These are phyloP conservation scores for Brachionus plicatilis DNA, from an alignment of 1,140 invertebrate genomes.

Conservation along the genomic window DNA sequence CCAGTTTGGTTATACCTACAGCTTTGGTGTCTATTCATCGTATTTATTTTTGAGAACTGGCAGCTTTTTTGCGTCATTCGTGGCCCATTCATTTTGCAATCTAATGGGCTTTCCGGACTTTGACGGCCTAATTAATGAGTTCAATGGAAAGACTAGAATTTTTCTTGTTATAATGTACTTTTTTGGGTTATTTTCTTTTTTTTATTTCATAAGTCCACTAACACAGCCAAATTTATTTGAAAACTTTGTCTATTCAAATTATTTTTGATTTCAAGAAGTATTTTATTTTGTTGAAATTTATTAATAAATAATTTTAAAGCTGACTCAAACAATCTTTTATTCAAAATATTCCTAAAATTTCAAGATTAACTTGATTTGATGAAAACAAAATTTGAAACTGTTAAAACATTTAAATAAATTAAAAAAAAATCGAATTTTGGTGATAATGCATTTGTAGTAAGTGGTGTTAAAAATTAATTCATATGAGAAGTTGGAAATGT, in stretches of 20 bases:
- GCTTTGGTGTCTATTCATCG: slow-evolving; percentile 29
- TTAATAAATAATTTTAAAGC: not conserved
- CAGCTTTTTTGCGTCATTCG: slow-evolving; percentile 14
- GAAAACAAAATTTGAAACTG: not conserved
- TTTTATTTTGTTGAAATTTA: not conserved
- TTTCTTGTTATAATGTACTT: not conserved
- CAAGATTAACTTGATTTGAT: not conserved
- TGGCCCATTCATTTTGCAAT: slow-evolving; percentile 35
- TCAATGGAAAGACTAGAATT: not conserved
- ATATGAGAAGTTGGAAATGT: no score
- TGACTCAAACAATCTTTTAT: not conserved
- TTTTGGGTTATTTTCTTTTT: not conserved
- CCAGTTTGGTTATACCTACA: slow-evolving; percentile 37
- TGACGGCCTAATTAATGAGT: not conserved
- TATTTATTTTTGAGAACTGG: slow-evolving; percentile 39
- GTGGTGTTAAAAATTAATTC: no score
- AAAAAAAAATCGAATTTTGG: no score
- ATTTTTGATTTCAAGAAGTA: not conserved
- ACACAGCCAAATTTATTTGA: not conserved
- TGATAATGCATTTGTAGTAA: no score
- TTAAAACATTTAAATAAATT: no score
- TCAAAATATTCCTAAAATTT: not conserved
- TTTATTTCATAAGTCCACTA: not conserved
- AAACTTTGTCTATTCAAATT: not conserved
- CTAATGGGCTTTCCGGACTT: slow-evolving; percentile 17